A percentile compares a stretch with the other conserved stretches of the same genome.
phyloP scores from a whole-genome alignment of 2,113 vertebrate species.

The Ranitomeya imitator region DNA sequence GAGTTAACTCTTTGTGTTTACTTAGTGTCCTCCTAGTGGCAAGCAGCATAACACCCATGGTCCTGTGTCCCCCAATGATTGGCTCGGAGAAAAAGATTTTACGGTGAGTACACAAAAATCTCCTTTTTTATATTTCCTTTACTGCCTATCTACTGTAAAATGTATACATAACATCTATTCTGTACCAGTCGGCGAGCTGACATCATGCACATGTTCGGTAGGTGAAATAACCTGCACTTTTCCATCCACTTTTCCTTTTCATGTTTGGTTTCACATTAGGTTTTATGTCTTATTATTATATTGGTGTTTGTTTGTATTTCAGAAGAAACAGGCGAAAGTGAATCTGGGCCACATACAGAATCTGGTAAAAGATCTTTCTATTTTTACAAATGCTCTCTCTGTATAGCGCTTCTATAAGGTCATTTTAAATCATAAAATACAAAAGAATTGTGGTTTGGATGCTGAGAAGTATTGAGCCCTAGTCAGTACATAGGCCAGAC shows the following conservation, averaged over 20 bases:
- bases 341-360: conserved; percentile 65
- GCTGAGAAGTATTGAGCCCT: neutral
- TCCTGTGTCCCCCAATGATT: too few species aligned
- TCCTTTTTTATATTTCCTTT: too few species aligned
- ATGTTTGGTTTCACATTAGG: neutral
- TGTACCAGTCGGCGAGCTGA: too few species aligned
- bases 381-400: neutral
- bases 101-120: too few species aligned
- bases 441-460: neutral
- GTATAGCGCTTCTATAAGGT: neutral
- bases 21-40: too few species aligned
- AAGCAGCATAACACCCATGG: too few species aligned
- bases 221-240: neutral
- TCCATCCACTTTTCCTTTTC: neutral
- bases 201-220: neutral
- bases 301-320: conserved; percentile 14
- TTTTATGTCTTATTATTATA: neutral
- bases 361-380: neutral
- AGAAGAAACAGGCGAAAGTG: conserved; percentile 71
- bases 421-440: too few species aligned
- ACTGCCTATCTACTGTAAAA: too few species aligned
- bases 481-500: too few species aligned
- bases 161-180: too few species aligned
- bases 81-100: too few species aligned
- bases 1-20: too few species aligned